phyloP scores from a whole-genome alignment of 2,888 invertebrate genomes.

The Ichneumon xanthorius region DNA sequence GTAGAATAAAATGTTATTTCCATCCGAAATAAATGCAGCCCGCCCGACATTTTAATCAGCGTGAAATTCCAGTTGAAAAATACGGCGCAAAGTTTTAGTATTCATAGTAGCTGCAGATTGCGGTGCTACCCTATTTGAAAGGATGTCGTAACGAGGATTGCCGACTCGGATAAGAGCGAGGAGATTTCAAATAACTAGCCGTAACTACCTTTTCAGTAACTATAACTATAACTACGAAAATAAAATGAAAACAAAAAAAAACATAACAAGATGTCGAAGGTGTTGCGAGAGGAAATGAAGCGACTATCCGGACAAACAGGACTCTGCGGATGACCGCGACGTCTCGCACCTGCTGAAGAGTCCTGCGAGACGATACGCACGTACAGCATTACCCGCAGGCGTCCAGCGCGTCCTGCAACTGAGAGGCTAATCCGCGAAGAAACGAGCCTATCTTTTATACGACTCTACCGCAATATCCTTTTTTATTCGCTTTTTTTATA shows the following conservation, averaged over 20 bases:
- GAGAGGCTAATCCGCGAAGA: constrained; percentile 63
- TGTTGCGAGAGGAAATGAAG: constrained; percentile 41
- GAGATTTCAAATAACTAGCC: constrained; percentile 2
- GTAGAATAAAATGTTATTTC: too few relatives aligned
- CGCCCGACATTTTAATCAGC: constrained; percentile 17
- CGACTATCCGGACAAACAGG: constrained; percentile 60
- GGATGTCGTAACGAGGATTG: neutral
- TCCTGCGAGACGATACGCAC: constrained; percentile 48
- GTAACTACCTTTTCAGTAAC: too few relatives aligned
- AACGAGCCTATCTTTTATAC: constrained; percentile 57
- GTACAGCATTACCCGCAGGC: neutral
- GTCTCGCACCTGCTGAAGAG: constrained; percentile 57
- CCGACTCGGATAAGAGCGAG: neutral
- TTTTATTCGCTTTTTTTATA: neutral
- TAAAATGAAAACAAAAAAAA: constrained; percentile 19
- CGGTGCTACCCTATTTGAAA: constrained; percentile 2
- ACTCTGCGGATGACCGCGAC: constrained; percentile 55
- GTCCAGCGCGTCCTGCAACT: neutral
- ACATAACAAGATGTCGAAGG: constrained; percentile 7
- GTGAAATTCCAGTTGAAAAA: neutral
- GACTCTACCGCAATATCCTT: constrained; percentile 32
- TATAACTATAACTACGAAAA: too few relatives aligned
- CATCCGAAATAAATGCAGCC: neutral
- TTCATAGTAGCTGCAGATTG: neutral
- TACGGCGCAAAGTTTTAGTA: neutral